phyloP scores from a whole-genome alignment of 2,888 invertebrate species.

The Girardia tigrina region DNA sequence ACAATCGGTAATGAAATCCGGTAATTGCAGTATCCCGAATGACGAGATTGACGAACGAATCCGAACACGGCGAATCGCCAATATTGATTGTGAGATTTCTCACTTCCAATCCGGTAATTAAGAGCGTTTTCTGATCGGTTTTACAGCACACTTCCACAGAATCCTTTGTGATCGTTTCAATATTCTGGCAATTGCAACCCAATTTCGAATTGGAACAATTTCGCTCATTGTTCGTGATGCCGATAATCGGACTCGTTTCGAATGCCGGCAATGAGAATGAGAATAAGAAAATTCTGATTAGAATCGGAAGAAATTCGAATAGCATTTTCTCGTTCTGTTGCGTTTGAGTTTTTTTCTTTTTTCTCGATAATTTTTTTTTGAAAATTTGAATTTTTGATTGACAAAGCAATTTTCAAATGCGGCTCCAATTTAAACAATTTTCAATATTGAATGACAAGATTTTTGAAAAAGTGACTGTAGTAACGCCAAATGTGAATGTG shows the following conservation, averaged over 20 bases:
- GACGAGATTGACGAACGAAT: neutral
- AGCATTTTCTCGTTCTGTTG: too few relatives aligned
- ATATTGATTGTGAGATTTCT: neutral
- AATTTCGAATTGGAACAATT: neutral
- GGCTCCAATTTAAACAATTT: neutral
- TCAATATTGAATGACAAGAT: slow-evolving; percentile 23
- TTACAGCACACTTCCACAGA: neutral
- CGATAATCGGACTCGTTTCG: neutral
- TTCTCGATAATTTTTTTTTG: too few relatives aligned
- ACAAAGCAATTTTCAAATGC: slow-evolving; percentile 1
- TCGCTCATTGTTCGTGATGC: neutral
- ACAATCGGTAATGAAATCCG: neutral
- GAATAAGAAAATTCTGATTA: neutral
- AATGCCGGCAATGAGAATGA: too few relatives aligned
- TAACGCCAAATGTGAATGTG: neutral
- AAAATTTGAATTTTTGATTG: slow-evolving; percentile 14
- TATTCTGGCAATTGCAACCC: slow-evolving; percentile 1
- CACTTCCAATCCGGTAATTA: neutral
- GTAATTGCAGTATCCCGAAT: neutral
- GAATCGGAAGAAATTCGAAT: neutral
- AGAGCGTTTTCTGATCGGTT: neutral
- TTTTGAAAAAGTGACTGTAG: neutral
- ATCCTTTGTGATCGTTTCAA: neutral
- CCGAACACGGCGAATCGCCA: neutral
- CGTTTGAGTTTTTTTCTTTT: too few relatives aligned